These are phyloP conservation scores for Meriones psammophilus DNA, from an alignment of 2,797 vertebrate genomes.

Conservation along the genomic window DNA sequence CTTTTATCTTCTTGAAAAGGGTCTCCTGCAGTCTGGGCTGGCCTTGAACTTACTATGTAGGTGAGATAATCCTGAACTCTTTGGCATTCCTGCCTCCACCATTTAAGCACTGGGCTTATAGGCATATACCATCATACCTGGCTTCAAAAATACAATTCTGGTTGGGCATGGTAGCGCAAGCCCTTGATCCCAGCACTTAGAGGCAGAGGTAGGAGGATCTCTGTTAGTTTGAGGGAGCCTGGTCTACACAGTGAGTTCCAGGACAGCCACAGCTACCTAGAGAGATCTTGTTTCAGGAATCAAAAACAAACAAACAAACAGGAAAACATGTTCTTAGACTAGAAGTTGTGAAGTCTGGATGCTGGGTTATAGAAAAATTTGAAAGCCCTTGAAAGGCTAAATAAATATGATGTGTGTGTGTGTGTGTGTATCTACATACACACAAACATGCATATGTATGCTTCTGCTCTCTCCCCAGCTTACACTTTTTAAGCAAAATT, in stretches of 20 bases:
- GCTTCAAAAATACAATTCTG: neutral
- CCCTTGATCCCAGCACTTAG: neutral
- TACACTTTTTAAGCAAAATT: slow-evolving; percentile 47
- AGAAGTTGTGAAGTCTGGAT: slow-evolving; percentile 53
- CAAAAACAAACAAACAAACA: neutral
- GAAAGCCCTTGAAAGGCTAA: slow-evolving; percentile 19
- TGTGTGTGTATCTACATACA: no score
- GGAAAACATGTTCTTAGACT: neutral
- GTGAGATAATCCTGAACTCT: neutral
- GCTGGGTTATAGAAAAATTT: slow-evolving; percentile 12
- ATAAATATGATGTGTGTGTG: neutral
- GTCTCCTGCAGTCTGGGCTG: neutral
- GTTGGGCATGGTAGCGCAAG: no score
- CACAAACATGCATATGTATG: no score
- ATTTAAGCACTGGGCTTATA: neutral
- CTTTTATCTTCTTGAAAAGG: neutral
- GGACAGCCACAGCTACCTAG: neutral
- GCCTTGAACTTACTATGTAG: neutral
- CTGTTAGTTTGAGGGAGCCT: neutral
- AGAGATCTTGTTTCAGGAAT: neutral
- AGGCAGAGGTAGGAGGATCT: neutral
- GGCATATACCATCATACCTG: no score
- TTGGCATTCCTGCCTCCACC: neutral
- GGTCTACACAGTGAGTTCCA: neutral
- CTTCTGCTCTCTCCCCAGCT: neutral